Evolutionary conservation across 2,113 vertebrate genomes (phyloP), one percentile per base, ranked within the genome.

Genomic region (Trogon melanurus): DNA sequence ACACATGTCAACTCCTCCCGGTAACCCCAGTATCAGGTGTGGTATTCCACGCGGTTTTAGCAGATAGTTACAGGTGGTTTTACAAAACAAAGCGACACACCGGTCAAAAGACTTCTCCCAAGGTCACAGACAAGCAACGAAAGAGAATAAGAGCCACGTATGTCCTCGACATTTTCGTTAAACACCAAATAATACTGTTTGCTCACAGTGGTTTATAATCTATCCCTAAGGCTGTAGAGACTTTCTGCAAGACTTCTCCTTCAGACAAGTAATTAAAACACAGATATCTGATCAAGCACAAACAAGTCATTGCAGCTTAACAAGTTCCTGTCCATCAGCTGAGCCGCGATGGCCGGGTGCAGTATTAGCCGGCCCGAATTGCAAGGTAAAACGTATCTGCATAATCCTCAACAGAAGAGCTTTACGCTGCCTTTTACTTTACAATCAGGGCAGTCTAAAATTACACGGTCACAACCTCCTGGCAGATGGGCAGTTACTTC

Each of bases 381-480:
- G 65, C 80, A 91, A 95, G 94, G 91, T 89, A 93, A 93, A 97
- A 95, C 76, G 5, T 56, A 92, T 79, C 95, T 85, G 57, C 89
- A 87, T 97, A 95, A 96, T 96, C 93, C 96, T 84, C 45, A 53
- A 21, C 44, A 79, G 80, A 95, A 84, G 48, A 93, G 94, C 95
- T 95, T 96, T 93, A 87, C 16, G 1, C 57, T 25, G 71, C 1
- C 2, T 91, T 95, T 96, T 61, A 93, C 57, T 96, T 92, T 57
- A 93, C 86, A 89, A 71, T 71, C 79, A 95, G 89, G 89, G 50
- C 93, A 96, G 50, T 73, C 86, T 97, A 96, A 97, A 97, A 96
- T 96, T 96, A 97, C 69, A 87, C 53, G 72, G 84, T 88, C 80
- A 75, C 38, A 89, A 57, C 89, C 93, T 79, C 91, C n/a, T 34